phyloP scores from a whole-genome alignment of 2,888 invertebrate species.

The Mesopsocus fuscifrons region DNA sequence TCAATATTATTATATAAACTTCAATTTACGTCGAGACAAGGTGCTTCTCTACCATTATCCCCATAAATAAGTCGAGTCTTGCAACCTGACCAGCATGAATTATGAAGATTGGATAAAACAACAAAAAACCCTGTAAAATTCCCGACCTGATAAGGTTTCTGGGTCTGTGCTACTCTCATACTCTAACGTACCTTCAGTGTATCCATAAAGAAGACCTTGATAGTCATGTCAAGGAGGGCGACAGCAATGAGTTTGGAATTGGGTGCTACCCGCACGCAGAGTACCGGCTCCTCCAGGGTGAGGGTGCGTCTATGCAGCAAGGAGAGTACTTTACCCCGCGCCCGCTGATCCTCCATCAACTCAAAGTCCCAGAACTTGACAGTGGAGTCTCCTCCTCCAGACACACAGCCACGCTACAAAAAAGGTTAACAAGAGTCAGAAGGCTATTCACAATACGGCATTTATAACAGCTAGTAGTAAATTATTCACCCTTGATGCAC shows the following conservation, averaged over 20 bases:
- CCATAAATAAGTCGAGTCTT: too few relatives aligned
- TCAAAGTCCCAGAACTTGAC: conserved; percentile 93
- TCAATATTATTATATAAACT: too few relatives aligned
- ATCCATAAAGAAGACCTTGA: conserved; percentile 88
- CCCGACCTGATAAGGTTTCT: too few relatives aligned
- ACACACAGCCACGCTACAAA: conserved; percentile 52
- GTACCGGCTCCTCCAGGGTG: conserved; percentile 70
- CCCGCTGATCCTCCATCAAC: conserved; percentile 30
- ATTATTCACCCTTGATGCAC: too few relatives aligned
- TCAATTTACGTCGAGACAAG: too few relatives aligned
- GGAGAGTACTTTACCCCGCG: conserved; percentile 39
- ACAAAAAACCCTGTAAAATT: too few relatives aligned
- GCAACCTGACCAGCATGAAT: too few relatives aligned
- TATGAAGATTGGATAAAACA: too few relatives aligned
- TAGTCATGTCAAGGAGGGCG: conserved; percentile 78
- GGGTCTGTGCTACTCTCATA: too few relatives aligned
- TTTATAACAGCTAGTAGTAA: conserved; percentile 10
- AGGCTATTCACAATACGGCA: conserved; percentile 22
- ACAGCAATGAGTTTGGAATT: conserved; percentile 78
- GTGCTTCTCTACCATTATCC: too few relatives aligned
- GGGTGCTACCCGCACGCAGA: conserved; percentile 65
- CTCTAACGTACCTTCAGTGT: conserved; percentile 74
- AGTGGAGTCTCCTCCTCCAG: conserved; percentile 75
- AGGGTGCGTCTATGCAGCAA: conserved; percentile 62
- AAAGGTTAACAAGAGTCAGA: conserved; percentile 48